Base-by-base conservation (phyloP, 2,888 invertebrate genomes). In the Tholera decimalis region DNA sequence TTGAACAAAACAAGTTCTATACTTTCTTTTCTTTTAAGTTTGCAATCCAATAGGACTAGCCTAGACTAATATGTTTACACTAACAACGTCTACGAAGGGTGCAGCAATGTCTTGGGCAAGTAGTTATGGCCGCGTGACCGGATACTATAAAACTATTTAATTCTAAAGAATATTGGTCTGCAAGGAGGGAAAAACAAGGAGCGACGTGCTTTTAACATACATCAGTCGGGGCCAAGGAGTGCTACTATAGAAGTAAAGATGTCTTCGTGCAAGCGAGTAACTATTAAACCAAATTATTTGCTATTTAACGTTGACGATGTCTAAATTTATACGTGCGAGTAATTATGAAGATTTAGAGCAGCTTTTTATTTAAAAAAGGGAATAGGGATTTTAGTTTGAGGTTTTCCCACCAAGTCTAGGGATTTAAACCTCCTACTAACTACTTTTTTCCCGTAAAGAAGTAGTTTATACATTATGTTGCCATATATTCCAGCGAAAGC, bases 111-210 rank as follows among this genome's bases (percentile, higher is more conserved):
- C 70, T 65, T 30, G 8, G 30, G 8, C 22, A 8, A 9, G 37
- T 46, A 69, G 8, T 33, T 46, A 59, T 33, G 15, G 37, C 70
- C 15, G 44, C 65, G 59, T 70, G 65, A 58, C 64, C 24, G 9
- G 35, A 2, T 46, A 30, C 46, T 30, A 58, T 58, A 69, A 65
- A 65, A 69, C 37, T 39, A 37, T 65, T 65, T 46, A 26, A 44
- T 58, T 30, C 37, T 58, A 39, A 30, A 26, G 39, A 63, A 53
- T 1, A 41, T 51, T 33, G n/a, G 26, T 28, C 13, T 22, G 20
- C 13, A 26, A 28, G 43, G 7, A 7, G 8, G n/a, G 37, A 69
- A 37, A 33, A 57, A 37, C 70, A 30, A 69, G 58, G 57, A 33
- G 35, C 18, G 9, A 30, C 9, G 3, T 0, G 1, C 11, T 13